Conservation (phyloP, 2,113 vertebrate species). For the Bungarus multicinctus region DNA sequence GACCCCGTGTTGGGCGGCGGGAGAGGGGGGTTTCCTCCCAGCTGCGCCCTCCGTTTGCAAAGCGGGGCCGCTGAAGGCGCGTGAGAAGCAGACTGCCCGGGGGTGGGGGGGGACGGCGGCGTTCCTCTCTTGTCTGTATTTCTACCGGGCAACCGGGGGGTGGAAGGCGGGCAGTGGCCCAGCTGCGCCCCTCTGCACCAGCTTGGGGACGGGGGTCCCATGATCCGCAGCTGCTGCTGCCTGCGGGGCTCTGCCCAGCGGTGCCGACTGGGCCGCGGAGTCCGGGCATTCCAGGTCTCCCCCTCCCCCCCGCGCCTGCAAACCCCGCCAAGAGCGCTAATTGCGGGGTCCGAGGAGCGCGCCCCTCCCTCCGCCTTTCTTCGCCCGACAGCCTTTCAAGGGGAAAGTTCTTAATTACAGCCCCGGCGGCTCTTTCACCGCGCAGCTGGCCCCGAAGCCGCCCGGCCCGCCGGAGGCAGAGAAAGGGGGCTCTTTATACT, state of each 20-base stretch:
- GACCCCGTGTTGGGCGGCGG: not conserved
- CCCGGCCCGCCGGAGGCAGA: conserved; percentile 42
- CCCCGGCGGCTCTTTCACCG: conserved; percentile 62
- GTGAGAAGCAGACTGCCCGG: no score
- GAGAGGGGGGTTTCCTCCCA: accelerated
- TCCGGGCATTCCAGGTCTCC: conserved; percentile 27
- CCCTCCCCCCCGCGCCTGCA: conserved; percentile 44
- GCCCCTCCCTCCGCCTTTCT: conserved; percentile 52
- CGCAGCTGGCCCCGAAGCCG: conserved; percentile 63
- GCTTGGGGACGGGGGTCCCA: no score
- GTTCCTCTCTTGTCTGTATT: no score
- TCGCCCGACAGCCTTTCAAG: conserved; percentile 64
- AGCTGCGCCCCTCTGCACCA: no score
- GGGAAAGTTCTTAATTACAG: conserved; percentile 80
- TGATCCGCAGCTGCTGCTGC: no score
- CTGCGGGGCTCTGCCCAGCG: no score
- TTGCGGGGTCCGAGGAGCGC: conserved; percentile 61
- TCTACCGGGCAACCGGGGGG: no score
- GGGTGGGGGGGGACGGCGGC: no score
- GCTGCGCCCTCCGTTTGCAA: no score
- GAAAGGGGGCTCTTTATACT: conserved; percentile 61
- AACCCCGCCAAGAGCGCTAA: conserved; percentile 75
- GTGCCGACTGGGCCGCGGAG: no score
- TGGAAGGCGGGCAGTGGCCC: not conserved
- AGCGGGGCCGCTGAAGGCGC: no score